Conservation (phyloP, 2,113 vertebrate genomes). For the Xiphias gladius region DNA sequence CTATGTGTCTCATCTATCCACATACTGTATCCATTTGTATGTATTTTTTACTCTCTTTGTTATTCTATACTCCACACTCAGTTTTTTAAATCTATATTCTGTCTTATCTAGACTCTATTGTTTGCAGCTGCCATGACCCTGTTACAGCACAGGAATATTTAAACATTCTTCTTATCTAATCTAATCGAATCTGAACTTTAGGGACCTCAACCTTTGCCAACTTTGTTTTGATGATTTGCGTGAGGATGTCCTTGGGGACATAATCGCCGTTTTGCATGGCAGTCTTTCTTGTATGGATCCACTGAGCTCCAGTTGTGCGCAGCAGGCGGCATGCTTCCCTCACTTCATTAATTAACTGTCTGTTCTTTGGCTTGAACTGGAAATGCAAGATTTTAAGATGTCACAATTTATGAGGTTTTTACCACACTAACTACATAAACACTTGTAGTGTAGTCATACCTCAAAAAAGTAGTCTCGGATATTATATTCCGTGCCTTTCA, state of each 20-base stretch:
- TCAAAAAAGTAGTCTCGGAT: constrained; percentile 71
- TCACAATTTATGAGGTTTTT: constrained; percentile 12
- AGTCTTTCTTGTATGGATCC: constrained; percentile 85
- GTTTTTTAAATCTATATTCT: neutral
- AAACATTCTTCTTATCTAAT: neutral
- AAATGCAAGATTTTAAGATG: constrained; percentile 14
- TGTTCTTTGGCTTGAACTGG: constrained; percentile 85
- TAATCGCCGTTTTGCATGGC: constrained; percentile 86
- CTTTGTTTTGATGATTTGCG: constrained; percentile 90
- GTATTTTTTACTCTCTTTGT: neutral
- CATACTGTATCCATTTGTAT: neutral
- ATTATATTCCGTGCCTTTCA: constrained; percentile 84
- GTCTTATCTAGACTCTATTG: neutral
- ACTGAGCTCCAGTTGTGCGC: constrained; percentile 87
- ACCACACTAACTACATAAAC: constrained; percentile 2
- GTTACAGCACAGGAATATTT: neutral
- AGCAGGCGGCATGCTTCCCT: constrained; percentile 85
- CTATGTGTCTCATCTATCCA: neutral
- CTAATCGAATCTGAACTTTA: neutral
- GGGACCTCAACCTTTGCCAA: constrained; percentile 65
- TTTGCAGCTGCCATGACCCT: neutral
- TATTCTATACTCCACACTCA: neutral
- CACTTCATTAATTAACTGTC: constrained; percentile 83
- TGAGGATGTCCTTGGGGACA: constrained; percentile 89
- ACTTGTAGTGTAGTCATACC: constrained; percentile 71